A percentile compares a stretch with the other conserved stretches of the same genome.
phyloP scores from a whole-genome alignment of 2,888 invertebrate species.

The Dryocosmus kuriphilus region DNA sequence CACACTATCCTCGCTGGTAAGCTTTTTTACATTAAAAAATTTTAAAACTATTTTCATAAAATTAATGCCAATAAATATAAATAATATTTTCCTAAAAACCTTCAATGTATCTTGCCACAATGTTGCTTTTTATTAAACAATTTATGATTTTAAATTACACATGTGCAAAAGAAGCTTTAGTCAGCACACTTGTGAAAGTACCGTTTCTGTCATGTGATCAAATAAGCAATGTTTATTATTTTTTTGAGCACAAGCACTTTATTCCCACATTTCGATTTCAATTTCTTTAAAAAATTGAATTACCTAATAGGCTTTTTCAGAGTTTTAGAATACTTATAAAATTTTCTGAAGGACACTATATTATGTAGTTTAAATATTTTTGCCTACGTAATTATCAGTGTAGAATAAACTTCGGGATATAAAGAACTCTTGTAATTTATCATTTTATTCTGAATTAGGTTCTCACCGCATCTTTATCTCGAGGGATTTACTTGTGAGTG shows the following conservation, averaged over 20 bases:
- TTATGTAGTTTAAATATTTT: too few species aligned
- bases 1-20: too few species aligned
- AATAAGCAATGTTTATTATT: constrained; percentile 3
- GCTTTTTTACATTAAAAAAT: too few species aligned
- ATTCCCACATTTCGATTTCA: background rate
- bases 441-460: background rate
- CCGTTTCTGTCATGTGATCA: background rate
- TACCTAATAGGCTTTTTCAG: background rate
- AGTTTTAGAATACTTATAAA: too few species aligned
- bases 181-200: constrained; percentile 5
- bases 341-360: too few species aligned
- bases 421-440: background rate
- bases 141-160: background rate
- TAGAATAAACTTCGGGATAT: too few species aligned
- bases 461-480: background rate
- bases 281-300: background rate
- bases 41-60: too few species aligned
- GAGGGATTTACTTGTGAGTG: background rate
- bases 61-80: background rate
- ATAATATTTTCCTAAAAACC: background rate
- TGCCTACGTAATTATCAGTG: too few species aligned
- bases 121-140: background rate
- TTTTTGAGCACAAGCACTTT: background rate
- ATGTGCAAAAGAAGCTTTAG: background rate
- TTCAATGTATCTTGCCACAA: background rate